Evolutionary conservation across 2,888 invertebrate genomes (phyloP).

Genomic region (Eristalis arbustorum): DNA sequence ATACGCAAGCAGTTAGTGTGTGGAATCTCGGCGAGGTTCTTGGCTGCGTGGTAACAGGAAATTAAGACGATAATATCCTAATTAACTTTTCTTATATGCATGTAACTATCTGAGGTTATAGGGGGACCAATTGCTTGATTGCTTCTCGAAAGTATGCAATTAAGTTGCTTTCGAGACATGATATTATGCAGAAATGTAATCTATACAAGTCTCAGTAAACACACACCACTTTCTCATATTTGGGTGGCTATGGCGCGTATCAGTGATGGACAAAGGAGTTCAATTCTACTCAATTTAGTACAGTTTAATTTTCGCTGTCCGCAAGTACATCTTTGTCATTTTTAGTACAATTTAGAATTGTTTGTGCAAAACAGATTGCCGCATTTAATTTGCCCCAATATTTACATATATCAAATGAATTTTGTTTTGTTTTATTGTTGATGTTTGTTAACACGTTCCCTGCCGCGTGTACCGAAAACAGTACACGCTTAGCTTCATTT

Average conservation of each 20-base stretch:
- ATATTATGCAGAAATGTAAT: not conserved
- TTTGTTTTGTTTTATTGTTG: too few relatives aligned
- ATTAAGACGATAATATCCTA: not conserved
- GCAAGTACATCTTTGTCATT: too few relatives aligned
- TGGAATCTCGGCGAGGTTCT: not conserved
- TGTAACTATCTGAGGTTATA: not conserved
- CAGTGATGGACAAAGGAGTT: too few relatives aligned
- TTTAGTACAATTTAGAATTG: too few relatives aligned
- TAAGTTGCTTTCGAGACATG: not conserved
- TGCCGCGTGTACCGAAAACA: too few relatives aligned
- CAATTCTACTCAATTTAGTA: too few relatives aligned
- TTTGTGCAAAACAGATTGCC: too few relatives aligned
- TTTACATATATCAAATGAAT: too few relatives aligned
- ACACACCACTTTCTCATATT: not conserved
- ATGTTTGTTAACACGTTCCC: too few relatives aligned
- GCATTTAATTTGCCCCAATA: too few relatives aligned
- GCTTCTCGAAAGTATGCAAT: conserved; percentile 1
- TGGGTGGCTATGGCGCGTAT: not conserved
- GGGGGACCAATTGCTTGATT: conserved; percentile 14
- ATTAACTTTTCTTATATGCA: conserved; percentile 20
- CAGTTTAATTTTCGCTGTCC: too few relatives aligned
- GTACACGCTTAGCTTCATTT: too few relatives aligned
- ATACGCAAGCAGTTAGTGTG: conserved; percentile 25
- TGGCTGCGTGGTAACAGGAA: not conserved
- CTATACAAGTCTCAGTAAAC: not conserved